A percentile compares a stretch with the other conserved stretches of the same genome.
phyloP scores from a whole-genome alignment of 2,797 vertebrate species.

The Psittacula echo region DNA sequence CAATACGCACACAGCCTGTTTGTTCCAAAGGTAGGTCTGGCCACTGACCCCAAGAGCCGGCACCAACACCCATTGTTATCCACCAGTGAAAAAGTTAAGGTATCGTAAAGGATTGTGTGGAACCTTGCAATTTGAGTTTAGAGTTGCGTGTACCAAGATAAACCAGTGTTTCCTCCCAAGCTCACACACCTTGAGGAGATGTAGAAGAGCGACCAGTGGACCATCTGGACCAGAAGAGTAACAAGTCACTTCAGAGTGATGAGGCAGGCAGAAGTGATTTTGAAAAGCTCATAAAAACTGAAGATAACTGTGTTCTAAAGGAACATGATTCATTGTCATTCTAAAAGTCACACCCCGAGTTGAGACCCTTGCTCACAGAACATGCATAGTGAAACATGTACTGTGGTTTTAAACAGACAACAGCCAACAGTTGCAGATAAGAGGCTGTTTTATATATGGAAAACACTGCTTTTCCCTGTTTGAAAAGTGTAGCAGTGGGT shows the following conservation, averaged over 20 bases:
- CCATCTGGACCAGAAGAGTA: background rate
- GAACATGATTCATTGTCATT: background rate
- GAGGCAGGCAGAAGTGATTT: background rate
- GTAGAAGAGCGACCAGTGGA: background rate
- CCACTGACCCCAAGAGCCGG: accelerated
- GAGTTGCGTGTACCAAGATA: background rate
- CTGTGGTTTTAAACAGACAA: background rate
- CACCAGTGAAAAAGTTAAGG: background rate
- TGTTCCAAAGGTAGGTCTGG: no score
- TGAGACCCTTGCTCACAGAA: background rate
- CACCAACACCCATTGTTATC: background rate
- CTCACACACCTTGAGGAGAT: background rate
- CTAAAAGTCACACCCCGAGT: background rate
- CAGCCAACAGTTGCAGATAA: background rate
- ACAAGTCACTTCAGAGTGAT: background rate
- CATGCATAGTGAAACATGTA: background rate
- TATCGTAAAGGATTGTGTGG: background rate
- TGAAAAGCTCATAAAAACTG: background rate
- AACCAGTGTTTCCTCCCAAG: background rate
- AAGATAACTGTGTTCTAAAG: background rate
- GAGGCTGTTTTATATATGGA: background rate
- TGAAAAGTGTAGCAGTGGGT: background rate
- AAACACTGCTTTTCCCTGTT: background rate
- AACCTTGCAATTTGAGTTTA: background rate
- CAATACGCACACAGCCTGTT: accelerated